phyloP scores from a whole-genome alignment of 2,113 vertebrate genomes.

The Emydocephalus ijimae region DNA sequence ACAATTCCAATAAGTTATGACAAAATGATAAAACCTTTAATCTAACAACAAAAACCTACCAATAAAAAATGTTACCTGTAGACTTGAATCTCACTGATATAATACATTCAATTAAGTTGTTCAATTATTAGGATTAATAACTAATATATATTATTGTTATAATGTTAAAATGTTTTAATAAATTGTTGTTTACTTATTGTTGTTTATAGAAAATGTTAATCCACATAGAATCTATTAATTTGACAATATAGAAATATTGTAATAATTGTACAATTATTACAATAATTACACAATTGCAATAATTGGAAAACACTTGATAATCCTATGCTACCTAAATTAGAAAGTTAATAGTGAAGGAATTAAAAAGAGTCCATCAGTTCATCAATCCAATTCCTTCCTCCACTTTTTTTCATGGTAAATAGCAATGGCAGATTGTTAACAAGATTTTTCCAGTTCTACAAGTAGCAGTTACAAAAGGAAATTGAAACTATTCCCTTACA shows the following conservation, averaged over 20 bases:
- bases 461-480: not conserved
- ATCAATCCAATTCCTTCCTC: not conserved
- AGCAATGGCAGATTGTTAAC: not conserved
- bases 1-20: not conserved
- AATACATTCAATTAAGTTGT: constrained; percentile 33
- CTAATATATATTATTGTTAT: not conserved
- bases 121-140: not conserved
- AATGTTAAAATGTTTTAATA: not conserved
- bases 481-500: not conserved
- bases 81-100: constrained; percentile 25
- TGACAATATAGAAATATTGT: not conserved
- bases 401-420: not conserved
- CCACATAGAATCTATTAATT: not conserved
- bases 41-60: constrained; percentile 5
- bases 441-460: not conserved
- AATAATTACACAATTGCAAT: too few relatives aligned
- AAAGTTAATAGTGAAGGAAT: not conserved
- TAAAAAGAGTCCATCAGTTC: not conserved
- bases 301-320: constrained; percentile 35
- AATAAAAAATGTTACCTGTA: constrained; percentile 34
- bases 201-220: not conserved
- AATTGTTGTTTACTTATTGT: not conserved
- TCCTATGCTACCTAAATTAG: not conserved
- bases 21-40: not conserved
- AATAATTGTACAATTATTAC: not conserved